phyloP scores from a whole-genome alignment of 2,797 vertebrate species.

The Kryptolebias ocellatus region DNA sequence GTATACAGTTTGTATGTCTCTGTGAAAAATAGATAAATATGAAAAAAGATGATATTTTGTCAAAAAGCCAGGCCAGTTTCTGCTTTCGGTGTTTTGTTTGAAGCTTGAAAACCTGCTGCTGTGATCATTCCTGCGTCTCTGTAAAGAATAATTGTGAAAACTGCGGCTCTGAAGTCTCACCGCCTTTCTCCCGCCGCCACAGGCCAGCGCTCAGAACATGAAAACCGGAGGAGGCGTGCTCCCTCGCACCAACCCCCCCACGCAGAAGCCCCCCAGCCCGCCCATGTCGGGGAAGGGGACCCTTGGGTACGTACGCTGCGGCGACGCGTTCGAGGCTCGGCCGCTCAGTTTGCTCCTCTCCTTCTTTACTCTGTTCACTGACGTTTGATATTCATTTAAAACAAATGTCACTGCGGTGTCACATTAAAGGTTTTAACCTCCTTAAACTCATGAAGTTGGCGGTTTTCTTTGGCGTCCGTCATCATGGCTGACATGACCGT shows the following conservation, averaged over 20 bases:
- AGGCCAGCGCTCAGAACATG: conserved; percentile 99
- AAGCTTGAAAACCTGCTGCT: no score
- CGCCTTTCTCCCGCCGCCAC: conserved; percentile 11
- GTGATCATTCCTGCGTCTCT: no score
- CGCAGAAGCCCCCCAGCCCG: conserved; percentile 98
- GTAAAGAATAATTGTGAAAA: no score
- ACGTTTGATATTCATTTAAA: neutral
- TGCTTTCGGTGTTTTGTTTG: no score
- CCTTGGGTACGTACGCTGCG: conserved; percentile 88
- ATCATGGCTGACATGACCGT: neutral
- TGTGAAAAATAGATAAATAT: no score
- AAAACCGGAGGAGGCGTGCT: conserved; percentile 88
- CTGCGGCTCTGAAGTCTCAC: no score
- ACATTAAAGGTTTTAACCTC: neutral
- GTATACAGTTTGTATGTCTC: no score
- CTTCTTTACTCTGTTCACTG: neutral
- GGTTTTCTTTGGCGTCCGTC: neutral
- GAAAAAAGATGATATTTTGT: no score
- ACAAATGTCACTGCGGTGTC: neutral
- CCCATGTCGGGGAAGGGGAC: conserved; percentile 97
- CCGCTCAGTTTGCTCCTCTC: neutral
- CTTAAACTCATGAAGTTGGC: neutral
- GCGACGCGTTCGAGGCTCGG: neutral
- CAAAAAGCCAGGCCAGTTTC: no score
- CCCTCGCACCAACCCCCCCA: conserved; percentile 95